These are phyloP conservation scores for Caloenas nicobarica DNA, from an alignment of 2,113 vertebrate genomes.

Conservation along the genomic window DNA sequence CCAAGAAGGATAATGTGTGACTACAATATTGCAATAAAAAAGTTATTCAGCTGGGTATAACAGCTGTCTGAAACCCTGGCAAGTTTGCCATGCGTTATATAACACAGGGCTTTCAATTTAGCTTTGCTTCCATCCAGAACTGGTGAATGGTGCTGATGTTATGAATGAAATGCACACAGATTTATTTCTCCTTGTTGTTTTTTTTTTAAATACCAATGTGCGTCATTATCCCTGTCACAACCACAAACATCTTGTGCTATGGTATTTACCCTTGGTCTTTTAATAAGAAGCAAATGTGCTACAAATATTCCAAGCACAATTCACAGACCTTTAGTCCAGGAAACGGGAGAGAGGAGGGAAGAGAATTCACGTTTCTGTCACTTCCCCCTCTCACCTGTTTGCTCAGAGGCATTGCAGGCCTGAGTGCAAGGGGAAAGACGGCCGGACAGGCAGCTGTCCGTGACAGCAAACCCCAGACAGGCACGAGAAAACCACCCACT, in stretches of 20 bases:
- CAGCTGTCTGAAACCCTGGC: not conserved
- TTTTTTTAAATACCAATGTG: not conserved
- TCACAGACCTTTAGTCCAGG: not conserved
- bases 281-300: not conserved
- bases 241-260: not conserved
- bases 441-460: not conserved
- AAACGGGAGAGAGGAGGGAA: not conserved
- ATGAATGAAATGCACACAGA: not conserved
- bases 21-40: not conserved
- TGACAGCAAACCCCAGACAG: not conserved
- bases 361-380: not conserved
- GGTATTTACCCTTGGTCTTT: not conserved
- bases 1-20: not conserved
- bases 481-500: not conserved
- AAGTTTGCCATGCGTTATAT: not conserved
- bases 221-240: not conserved
- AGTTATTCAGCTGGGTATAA: not conserved
- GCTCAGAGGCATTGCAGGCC: not conserved
- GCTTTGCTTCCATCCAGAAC: not conserved
- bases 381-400: not conserved
- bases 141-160: not conserved
- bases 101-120: not conserved
- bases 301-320: not conserved
- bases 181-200: not conserved
- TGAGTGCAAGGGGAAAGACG: not conserved